Conservation (phyloP, 2,113 vertebrate genomes). For the Saccopteryx bilineata region DNA sequence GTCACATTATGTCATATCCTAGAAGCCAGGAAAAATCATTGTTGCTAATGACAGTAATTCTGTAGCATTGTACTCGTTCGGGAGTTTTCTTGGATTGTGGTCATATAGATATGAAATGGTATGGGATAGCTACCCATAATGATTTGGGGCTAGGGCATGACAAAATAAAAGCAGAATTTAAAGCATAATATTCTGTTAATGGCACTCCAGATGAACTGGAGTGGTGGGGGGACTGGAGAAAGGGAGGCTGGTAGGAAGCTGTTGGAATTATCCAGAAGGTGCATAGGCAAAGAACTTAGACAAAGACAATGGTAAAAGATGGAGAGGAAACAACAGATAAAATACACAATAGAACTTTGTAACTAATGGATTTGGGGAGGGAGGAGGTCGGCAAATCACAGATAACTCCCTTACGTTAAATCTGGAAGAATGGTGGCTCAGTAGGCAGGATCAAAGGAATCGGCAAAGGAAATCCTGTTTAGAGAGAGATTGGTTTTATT, state of each 20-base stretch:
- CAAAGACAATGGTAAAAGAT: background rate
- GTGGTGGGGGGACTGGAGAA: background rate
- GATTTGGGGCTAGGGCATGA: background rate
- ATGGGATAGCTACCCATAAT: background rate
- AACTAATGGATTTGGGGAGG: background rate
- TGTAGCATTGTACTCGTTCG: background rate
- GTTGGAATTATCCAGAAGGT: background rate
- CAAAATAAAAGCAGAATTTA: background rate
- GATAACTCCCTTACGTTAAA: background rate
- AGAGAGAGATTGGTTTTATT: background rate
- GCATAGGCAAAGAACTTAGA: background rate
- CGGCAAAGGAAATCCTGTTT: background rate
- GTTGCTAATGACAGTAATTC: background rate
- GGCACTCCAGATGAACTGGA: constrained; percentile 10
- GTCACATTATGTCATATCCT: background rate
- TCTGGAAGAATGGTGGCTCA: background rate
- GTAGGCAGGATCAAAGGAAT: background rate
- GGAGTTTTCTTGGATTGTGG: background rate
- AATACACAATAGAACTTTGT: background rate
- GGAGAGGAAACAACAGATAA: background rate
- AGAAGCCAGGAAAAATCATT: background rate
- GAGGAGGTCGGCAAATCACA: background rate
- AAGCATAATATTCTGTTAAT: background rate
- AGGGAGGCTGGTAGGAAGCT: background rate
- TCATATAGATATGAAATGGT: background rate